Evolutionary conservation across 2,113 vertebrate genomes (phyloP).

Genomic region (Phalacrocorax aristotelis): DNA sequence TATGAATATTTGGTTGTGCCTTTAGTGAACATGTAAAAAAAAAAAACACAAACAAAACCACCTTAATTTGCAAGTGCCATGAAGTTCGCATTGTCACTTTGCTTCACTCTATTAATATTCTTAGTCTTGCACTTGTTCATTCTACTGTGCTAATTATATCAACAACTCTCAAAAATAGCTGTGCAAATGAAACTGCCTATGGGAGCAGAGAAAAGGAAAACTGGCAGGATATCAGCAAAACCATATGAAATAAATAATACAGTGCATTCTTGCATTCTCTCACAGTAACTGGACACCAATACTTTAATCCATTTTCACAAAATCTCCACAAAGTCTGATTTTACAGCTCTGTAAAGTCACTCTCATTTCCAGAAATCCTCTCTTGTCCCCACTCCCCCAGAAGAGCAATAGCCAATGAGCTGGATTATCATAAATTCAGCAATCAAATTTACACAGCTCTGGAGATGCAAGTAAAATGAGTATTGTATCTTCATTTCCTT

Average conservation of each 20-base stretch:
- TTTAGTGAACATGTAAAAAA: not conserved
- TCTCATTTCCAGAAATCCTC: not conserved
- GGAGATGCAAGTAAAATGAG: slow-evolving; percentile 28
- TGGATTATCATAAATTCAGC: slow-evolving; percentile 33
- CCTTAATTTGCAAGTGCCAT: not conserved
- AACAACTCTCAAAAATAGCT: not conserved
- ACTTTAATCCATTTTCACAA: not conserved
- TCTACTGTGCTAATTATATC: not conserved
- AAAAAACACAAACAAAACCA: not conserved
- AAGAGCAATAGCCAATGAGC: slow-evolving; percentile 20
- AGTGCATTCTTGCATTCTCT: not conserved
- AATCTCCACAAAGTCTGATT: not conserved
- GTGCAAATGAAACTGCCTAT: not conserved
- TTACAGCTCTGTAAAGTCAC: not conserved
- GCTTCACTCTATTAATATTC: not conserved
- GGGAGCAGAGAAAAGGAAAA: not conserved
- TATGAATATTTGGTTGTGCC: not conserved
- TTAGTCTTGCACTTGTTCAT: not conserved
- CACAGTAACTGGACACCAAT: not conserved
- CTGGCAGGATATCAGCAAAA: not conserved
- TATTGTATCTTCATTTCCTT: slow-evolving; percentile 50
- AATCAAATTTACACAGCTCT: slow-evolving; percentile 20
- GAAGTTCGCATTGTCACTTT: not conserved
- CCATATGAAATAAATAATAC: not conserved
- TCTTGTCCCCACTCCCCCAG: not conserved